These are phyloP conservation scores for Gavialis gangeticus DNA, from an alignment of 2,113 vertebrate species.

Conservation along the genomic window DNA sequence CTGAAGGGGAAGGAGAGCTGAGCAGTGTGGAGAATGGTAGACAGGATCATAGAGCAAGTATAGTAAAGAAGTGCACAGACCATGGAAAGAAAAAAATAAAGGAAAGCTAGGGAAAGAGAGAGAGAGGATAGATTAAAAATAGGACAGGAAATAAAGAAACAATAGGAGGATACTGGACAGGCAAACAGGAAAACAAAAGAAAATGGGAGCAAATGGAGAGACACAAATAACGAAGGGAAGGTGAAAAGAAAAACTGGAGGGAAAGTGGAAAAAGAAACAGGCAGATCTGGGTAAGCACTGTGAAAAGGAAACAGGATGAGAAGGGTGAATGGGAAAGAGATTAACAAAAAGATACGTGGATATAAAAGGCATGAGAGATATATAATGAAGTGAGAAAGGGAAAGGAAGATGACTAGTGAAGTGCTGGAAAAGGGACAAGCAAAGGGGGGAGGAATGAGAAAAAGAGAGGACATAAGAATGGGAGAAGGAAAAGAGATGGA, in stretches of 20 bases:
- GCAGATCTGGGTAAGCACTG: neutral
- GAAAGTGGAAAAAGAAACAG: accelerated
- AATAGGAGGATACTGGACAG: neutral
- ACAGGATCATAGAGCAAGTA: neutral
- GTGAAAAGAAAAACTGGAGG: neutral
- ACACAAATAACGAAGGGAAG: neutral
- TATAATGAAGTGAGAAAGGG: neutral
- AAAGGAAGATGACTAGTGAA: neutral
- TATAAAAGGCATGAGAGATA: neutral
- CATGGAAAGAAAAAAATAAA: neutral
- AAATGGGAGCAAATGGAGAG: neutral
- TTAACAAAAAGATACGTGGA: neutral
- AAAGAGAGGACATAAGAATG: neutral
- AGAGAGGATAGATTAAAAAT: neutral
- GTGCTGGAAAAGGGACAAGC: neutral
- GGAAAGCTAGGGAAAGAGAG: neutral
- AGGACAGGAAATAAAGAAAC: neutral
- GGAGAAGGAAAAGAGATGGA: no score
- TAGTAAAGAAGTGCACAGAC: neutral
- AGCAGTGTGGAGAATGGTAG: neutral
- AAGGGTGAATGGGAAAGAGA: neutral
- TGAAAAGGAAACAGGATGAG: neutral
- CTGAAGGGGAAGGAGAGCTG: neutral
- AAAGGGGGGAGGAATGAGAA: neutral
- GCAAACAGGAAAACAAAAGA: neutral